Evolutionary conservation across 2,888 invertebrate species (phyloP), one percentile per base, ranked within the genome.

Genomic region (Operophtera brumata): DNA sequence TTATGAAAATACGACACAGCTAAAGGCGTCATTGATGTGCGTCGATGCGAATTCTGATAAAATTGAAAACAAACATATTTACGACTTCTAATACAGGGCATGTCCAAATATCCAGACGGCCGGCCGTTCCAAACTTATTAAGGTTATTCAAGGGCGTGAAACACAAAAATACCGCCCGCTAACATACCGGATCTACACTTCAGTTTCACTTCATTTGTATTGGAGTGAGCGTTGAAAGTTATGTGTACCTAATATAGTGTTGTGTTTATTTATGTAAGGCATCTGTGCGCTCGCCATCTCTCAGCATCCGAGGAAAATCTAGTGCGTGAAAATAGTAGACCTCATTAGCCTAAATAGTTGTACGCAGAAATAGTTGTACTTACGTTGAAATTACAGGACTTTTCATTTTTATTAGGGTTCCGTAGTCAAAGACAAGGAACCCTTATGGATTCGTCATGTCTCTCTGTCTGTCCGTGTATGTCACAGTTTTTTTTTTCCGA

Each of bases 331-430:
- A 74, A 78, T 80, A 79, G 72, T 64, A 58, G 30, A 62, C 52
- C 73, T 73, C 74, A 72, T 77, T 78, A 78, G 64, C 71, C 72
- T 72, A 69, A 70, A 76, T 75, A 69, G 40, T 47, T 45, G 8
- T 45, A 28, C 34, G 28, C 25, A 44, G 13, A 11, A 13, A 42
- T 32, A 41, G 6, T 20, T 5, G 9, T 32, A 34, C 32, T 1
- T 26, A 1, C 6, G n/a, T n/a, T n/a, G n/a, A n/a, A n/a, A n/a
- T n/a, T n/a, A n/a, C n/a, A n/a, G n/a, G n/a, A n/a, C n/a, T n/a
- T n/a, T n/a, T n/a, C n/a, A n/a, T n/a, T n/a, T n/a, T n/a, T n/a
- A n/a, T n/a, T n/a, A n/a, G n/a, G n/a, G n/a, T n/a, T n/a, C n/a
- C n/a, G n/a, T n/a, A n/a, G n/a, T n/a, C n/a, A n/a, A n/a, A n/a